phyloP scores from a whole-genome alignment of 2,113 vertebrate genomes.

The Elgaria multicarinata region DNA sequence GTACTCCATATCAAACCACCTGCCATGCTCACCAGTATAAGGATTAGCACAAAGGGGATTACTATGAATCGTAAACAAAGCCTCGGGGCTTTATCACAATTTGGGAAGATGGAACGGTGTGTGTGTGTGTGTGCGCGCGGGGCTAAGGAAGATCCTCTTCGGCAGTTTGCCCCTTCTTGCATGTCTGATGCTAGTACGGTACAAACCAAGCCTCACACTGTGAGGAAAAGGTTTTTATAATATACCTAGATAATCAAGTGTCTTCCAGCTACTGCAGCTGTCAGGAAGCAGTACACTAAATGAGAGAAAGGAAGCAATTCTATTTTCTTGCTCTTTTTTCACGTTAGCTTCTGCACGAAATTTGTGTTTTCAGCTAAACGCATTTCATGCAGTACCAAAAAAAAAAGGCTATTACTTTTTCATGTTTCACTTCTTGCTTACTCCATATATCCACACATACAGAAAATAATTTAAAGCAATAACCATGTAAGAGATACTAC shows the following conservation, averaged over 20 bases:
- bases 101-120: not conserved
- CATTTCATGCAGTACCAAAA: not conserved
- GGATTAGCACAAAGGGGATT: conserved; percentile 36
- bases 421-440: not conserved
- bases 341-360: not conserved
- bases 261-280: not conserved
- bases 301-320: not conserved
- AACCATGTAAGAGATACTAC: not conserved
- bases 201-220: not conserved
- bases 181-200: not conserved
- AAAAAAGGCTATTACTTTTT: not conserved
- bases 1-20: conserved; percentile 39
- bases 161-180: not conserved
- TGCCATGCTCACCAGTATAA: conserved; percentile 11
- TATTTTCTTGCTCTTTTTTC: not conserved
- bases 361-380: not conserved
- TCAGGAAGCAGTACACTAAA: not conserved
- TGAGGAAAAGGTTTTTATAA: not conserved
- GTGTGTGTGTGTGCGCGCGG: too few relatives aligned
- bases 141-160: not conserved
- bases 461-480: not conserved
- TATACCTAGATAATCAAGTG: not conserved
- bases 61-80: conserved; percentile 47
- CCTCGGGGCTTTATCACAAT: conserved; percentile 38
- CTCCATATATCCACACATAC: too few relatives aligned